phyloP scores from a whole-genome alignment of 1,140 invertebrate species.

The Drosophila ogumai region DNA sequence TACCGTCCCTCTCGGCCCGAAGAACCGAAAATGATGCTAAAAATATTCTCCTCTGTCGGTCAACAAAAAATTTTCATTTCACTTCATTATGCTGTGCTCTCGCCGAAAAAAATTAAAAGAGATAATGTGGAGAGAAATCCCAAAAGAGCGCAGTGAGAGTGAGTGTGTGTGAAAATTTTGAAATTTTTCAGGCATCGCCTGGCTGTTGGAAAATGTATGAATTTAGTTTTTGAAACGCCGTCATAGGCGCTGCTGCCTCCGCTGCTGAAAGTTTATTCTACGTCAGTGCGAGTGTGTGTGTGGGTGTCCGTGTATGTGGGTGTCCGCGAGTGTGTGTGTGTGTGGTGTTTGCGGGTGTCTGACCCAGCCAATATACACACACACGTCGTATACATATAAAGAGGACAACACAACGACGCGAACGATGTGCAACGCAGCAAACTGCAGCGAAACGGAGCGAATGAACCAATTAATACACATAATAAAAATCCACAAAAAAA shows the following conservation, averaged over 20 bases:
- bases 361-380: slow-evolving; percentile 33
- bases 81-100: slow-evolving; percentile 33
- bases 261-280: slow-evolving; percentile 39
- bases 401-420: slow-evolving; percentile 18
- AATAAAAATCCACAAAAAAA: slow-evolving; percentile 55
- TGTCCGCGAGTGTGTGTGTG: slow-evolving; percentile 8
- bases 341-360: slow-evolving; percentile 49
- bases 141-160: slow-evolving; percentile 4
- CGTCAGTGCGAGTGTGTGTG: slow-evolving; percentile 7
- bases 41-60: slow-evolving; percentile 61
- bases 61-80: slow-evolving; percentile 63
- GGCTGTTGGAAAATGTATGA: slow-evolving; percentile 78
- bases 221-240: slow-evolving; percentile 82
- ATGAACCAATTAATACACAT: slow-evolving; percentile 53
- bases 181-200: slow-evolving; percentile 66
- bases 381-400: slow-evolving; percentile 1
- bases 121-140: slow-evolving; percentile 15
- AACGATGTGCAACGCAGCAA: slow-evolving; percentile 29
- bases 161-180: slow-evolving; percentile 46
- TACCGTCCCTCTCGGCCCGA: slow-evolving; percentile 10
- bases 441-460: slow-evolving; percentile 39
- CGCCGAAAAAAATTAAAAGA: slow-evolving; percentile 14
- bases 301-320: neutral
- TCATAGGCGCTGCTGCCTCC: slow-evolving; percentile 70
- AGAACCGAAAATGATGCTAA: slow-evolving; percentile 52